Evolutionary conservation across 2,113 vertebrate genomes (phyloP).

Genomic region (Scophthalmus maximus): DNA sequence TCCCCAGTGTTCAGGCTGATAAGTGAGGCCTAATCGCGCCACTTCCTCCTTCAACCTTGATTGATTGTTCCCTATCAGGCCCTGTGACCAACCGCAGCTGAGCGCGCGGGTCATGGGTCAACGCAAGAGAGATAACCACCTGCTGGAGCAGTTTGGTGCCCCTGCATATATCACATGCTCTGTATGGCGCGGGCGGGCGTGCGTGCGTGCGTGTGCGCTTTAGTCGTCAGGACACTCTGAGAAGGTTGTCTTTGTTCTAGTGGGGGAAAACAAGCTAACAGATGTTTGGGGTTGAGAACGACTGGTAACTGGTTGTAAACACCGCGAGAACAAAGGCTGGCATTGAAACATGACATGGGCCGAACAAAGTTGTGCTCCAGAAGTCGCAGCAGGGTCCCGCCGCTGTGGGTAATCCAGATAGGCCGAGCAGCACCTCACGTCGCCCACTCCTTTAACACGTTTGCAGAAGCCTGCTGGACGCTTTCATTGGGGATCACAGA

Average conservation of each 20-base stretch:
- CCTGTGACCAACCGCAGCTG: slow-evolving; percentile 50
- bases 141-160: slow-evolving; percentile 54
- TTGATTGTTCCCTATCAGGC: slow-evolving; percentile 65
- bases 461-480: slow-evolving; percentile 19
- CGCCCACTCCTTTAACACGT: slow-evolving; percentile 46
- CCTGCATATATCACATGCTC: slow-evolving; percentile 34
- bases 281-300: slow-evolving; percentile 56
- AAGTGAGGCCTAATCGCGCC: slow-evolving; percentile 49
- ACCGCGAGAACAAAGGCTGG: slow-evolving; percentile 5
- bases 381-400: not conserved
- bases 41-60: slow-evolving; percentile 73
- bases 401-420: slow-evolving; percentile 12
- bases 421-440: not conserved
- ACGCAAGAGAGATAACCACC: slow-evolving; percentile 75
- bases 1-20: slow-evolving; percentile 56
- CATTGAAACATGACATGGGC: slow-evolving; percentile 18
- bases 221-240: slow-evolving; percentile 50
- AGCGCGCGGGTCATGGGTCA: slow-evolving; percentile 67
- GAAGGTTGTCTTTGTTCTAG: slow-evolving; percentile 51
- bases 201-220: slow-evolving; percentile 18
- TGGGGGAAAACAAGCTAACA: slow-evolving; percentile 51
- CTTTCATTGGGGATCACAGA: slow-evolving; percentile 37
- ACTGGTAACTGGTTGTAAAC: slow-evolving; percentile 18
- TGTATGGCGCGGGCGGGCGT: slow-evolving; percentile 5
- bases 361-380: slow-evolving; percentile 1